These are phyloP conservation scores for Tridacna crocea DNA, from an alignment of 2,888 invertebrate species.

Conservation along the genomic window DNA sequence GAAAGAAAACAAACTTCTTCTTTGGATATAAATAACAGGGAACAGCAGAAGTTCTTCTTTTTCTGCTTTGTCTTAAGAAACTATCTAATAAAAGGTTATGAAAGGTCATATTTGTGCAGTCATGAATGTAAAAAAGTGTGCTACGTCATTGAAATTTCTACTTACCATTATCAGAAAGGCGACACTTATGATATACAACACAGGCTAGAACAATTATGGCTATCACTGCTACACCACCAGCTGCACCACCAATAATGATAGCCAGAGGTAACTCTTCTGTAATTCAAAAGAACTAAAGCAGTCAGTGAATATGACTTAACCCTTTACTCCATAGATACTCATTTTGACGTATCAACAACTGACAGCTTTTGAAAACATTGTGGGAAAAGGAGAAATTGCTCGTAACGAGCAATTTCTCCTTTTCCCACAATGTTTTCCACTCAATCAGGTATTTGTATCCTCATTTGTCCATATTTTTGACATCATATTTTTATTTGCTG, in stretches of 20 bases:
- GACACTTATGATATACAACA: constrained; percentile 75
- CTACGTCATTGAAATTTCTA: background rate
- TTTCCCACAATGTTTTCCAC: background rate
- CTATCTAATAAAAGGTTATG: too few species aligned
- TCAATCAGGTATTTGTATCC: too few species aligned
- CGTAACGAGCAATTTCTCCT: background rate
- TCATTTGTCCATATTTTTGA: too few species aligned
- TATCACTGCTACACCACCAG: constrained; percentile 94
- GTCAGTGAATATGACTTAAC: too few species aligned
- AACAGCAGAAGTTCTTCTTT: too few species aligned
- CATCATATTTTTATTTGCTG: too few species aligned
- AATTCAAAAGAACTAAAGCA: constrained; percentile 37
- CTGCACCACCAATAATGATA: constrained; percentile 93
- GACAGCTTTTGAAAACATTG: background rate
- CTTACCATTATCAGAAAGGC: constrained; percentile 73
- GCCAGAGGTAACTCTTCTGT: constrained; percentile 87
- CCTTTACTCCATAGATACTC: background rate
- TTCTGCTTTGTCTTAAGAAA: too few species aligned
- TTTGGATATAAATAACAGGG: too few species aligned
- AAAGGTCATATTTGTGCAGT: too few species aligned
- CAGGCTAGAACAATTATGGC: constrained; percentile 87
- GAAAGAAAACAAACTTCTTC: too few species aligned
- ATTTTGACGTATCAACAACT: too few species aligned
- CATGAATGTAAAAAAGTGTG: too few species aligned
- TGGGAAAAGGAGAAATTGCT: background rate